A percentile compares a stretch with the other conserved stretches of the same genome.
These are phyloP conservation scores for Gadopsis bispinosus DNA, from an alignment of 2,797 vertebrate genomes.

Conservation along the genomic window DNA sequence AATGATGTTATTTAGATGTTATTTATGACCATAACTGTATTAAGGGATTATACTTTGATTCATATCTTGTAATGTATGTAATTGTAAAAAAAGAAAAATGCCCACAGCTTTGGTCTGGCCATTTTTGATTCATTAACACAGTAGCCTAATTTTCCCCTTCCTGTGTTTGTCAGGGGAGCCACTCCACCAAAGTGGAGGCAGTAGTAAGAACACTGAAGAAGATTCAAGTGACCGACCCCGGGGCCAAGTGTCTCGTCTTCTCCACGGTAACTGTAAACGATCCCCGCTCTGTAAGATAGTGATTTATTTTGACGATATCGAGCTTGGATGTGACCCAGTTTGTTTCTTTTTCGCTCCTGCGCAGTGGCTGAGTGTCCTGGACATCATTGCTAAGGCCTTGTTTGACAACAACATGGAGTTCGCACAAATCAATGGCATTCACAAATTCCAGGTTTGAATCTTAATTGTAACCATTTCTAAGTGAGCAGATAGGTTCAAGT, in stretches of 20 bases:
- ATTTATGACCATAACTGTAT: not conserved
- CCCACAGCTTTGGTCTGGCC: not conserved
- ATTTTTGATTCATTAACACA: not conserved
- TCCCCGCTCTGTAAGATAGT: not conserved
- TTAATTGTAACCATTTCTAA: not conserved
- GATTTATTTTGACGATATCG: slow-evolving; percentile 20
- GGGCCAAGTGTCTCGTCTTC: slow-evolving; percentile 96
- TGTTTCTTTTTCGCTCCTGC: slow-evolving; percentile 1
- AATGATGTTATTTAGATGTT: not conserved
- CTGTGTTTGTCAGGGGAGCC: slow-evolving; percentile 89
- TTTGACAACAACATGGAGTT: slow-evolving; percentile 97
- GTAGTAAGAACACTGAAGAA: slow-evolving; percentile 95
- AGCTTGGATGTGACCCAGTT: slow-evolving; percentile 40
- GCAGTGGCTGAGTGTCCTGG: slow-evolving; percentile 97
- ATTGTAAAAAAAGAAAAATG: slow-evolving; percentile 11
- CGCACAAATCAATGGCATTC: slow-evolving; percentile 96
- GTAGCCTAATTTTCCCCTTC: not conserved
- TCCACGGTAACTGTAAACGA: slow-evolving; percentile 89
- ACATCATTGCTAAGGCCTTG: slow-evolving; percentile 98
- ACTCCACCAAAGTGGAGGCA: slow-evolving; percentile 99
- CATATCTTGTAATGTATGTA: not conserved
- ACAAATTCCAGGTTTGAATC: slow-evolving; percentile 93
- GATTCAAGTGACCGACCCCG: slow-evolving; percentile 92
- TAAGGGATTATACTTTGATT: not conserved
- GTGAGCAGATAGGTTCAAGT: too few species aligned